Percentiles rank a stretch among this genome's conserved stretches.
phyloP scores from a whole-genome alignment of 1,140 invertebrate genomes.

The Metopolophium dirhodum region DNA sequence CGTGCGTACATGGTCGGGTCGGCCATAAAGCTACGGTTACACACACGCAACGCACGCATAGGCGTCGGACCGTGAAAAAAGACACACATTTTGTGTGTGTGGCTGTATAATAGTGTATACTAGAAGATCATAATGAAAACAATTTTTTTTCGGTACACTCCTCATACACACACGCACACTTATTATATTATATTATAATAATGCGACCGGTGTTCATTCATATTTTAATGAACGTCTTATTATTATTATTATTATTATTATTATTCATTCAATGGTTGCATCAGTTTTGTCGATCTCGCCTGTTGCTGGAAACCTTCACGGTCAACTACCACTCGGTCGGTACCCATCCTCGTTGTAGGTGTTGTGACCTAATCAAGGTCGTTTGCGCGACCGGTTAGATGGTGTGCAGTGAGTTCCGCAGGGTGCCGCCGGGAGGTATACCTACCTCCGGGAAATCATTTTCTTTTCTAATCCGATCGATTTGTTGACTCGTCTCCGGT shows the following conservation, averaged over 20 bases:
- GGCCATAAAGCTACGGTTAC: slow-evolving; percentile 21
- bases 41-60: not conserved
- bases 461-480: slow-evolving; percentile 9
- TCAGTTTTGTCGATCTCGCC: slow-evolving; percentile 23
- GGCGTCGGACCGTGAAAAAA: slow-evolving; percentile 39
- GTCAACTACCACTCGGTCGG: not conserved
- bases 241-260: slow-evolving; percentile 55
- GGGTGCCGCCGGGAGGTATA: slow-evolving; percentile 13
- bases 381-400: slow-evolving; percentile 20
- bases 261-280: slow-evolving; percentile 38
- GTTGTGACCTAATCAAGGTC: slow-evolving; percentile 57
- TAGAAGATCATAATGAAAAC: slow-evolving; percentile 27
- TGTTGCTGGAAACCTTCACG: slow-evolving; percentile 51
- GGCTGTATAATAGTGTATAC: not conserved
- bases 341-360: slow-evolving; percentile 40
- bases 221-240: slow-evolving; percentile 53
- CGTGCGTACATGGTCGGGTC: not conserved
- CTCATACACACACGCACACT: not conserved
- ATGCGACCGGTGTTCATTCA: slow-evolving; percentile 47
- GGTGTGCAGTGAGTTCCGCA: not conserved
- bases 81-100: not conserved
- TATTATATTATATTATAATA: slow-evolving; percentile 22
- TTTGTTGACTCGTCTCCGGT: not conserved
- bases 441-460: not conserved
- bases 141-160: slow-evolving; percentile 30